Evolutionary conservation across 1,140 invertebrate species (phyloP).

Genomic region (Holcopasites calliopsidis): DNA sequence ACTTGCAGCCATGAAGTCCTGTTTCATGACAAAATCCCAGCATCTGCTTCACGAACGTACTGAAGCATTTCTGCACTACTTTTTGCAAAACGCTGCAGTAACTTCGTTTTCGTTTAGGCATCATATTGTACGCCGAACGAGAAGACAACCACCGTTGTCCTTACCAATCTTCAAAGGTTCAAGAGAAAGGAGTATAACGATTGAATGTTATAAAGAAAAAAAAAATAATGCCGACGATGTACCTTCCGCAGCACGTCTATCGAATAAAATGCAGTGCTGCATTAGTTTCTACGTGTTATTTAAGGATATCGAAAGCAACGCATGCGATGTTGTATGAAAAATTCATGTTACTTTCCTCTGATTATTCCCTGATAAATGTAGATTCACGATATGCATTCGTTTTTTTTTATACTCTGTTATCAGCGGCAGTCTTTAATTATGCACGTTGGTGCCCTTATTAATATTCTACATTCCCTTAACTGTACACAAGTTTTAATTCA

Average conservation of each 20-base stretch:
- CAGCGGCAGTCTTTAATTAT: background rate
- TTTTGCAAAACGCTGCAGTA: background rate
- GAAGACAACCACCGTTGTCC: background rate
- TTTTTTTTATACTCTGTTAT: background rate
- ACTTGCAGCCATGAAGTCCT: slow-evolving; percentile 70
- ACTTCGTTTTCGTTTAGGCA: background rate
- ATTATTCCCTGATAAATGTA: slow-evolving; percentile 33
- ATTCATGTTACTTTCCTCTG: slow-evolving; percentile 47
- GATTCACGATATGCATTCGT: background rate
- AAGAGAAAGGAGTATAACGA: too few species aligned
- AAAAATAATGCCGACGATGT: too few species aligned
- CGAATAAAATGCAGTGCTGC: background rate
- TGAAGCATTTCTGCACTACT: background rate
- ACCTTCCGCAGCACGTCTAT: background rate
- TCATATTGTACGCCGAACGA: slow-evolving; percentile 1
- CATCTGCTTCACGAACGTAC: slow-evolving; percentile 49
- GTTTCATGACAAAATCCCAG: slow-evolving; percentile 64
- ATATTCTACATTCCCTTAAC: background rate
- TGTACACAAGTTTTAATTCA: too few species aligned
- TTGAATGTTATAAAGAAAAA: too few species aligned
- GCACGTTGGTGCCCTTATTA: background rate
- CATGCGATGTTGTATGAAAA: slow-evolving; percentile 47
- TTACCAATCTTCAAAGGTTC: background rate
- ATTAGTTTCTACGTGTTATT: background rate
- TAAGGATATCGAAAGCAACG: background rate